phyloP scores from a whole-genome alignment of 2,113 vertebrate genomes.

The Sturnus vulgaris region DNA sequence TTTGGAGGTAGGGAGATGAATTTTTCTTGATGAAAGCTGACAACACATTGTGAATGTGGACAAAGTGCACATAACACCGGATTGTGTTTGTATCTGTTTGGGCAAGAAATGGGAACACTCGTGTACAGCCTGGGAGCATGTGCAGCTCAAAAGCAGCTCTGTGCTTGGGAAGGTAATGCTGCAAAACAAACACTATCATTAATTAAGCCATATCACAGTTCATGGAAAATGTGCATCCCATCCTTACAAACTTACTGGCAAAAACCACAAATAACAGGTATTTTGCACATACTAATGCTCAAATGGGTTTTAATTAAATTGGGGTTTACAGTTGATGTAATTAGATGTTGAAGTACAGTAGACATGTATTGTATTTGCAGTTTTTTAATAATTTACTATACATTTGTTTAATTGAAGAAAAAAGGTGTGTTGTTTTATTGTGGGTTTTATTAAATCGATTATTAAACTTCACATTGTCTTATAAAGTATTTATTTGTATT shows the following conservation, averaged over 20 bases:
- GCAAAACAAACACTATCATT: constrained; percentile 30
- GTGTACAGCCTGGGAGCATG: not conserved
- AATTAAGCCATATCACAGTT: constrained; percentile 73
- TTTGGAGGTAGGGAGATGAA: not conserved
- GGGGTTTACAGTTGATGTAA: constrained; percentile 62
- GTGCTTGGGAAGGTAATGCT: constrained; percentile 23
- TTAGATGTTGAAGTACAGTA: constrained; percentile 66
- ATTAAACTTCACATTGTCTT: constrained; percentile 52
- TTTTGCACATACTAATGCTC: constrained; percentile 71
- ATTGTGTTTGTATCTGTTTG: constrained; percentile 24
- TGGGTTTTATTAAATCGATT: constrained; percentile 73
- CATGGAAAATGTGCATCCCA: constrained; percentile 43
- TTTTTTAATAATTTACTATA: constrained; percentile 74
- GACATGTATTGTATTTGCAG: constrained; percentile 70
- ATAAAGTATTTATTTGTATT: constrained; percentile 17
- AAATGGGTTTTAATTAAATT: constrained; percentile 66
- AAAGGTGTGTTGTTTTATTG: constrained; percentile 67
- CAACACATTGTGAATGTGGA: constrained; percentile 29
- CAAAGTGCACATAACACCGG: not conserved
- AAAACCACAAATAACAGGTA: constrained; percentile 25
- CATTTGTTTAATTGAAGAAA: constrained; percentile 73
- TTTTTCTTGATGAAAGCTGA: constrained; percentile 20
- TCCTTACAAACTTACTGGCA: constrained; percentile 38
- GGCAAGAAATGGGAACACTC: not conserved
- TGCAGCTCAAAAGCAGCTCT: not conserved